Base-by-base conservation (phyloP, 2,113 vertebrate genomes). In the Arothron firmamentum region DNA sequence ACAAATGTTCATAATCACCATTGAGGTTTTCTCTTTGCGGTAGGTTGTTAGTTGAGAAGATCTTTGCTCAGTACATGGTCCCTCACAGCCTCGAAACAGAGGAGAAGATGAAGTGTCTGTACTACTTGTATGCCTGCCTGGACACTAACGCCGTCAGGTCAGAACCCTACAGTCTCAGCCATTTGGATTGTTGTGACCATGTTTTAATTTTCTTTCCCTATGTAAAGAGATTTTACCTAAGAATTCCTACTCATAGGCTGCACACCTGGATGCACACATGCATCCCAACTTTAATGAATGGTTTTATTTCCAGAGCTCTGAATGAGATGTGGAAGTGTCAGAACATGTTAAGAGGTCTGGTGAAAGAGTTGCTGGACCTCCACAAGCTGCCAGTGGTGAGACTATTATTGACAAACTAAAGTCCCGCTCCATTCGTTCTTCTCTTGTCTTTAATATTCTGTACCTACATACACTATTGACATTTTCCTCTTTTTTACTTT, bases 291-390 rank as follows among this genome's bases (percentile, higher is more conserved):
- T 38, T 12, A 38, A 9, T 38, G 9, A 38, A 38, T 38, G 8
- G 1, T 47, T 47, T 47, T 3, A 16, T 14, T 57, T 38, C 61
- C 34, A 99, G 97, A 90, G 97, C 97, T 34, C 86, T 99, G 74
- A 98, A 99, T 84, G 97, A 99, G 84, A 98, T 98, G 97, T 98
- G 97, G 97, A 99, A 98, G 87, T 98, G 96, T 91, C 96, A 99
- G 90, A 99, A 98, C 84, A 96, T 97, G 95, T 89, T 98, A 56
- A 90, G 96, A 85, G 93, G 95, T 80, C 94, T 98, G 0, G 94
- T 98, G 52, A 93, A 96, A 63, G 97, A 99, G 83, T 89, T 98
- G 14, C 81, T 99, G 78, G 97, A 99, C 83, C 93, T 98, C 53
- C 97, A 99, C 86, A 99, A 98, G 80, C 92, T 96, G 70, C 94